Percentiles rank a stretch among this genome's conserved stretches.
phyloP scores from a whole-genome alignment of 2,113 vertebrate genomes.

The Caracal caracal region DNA sequence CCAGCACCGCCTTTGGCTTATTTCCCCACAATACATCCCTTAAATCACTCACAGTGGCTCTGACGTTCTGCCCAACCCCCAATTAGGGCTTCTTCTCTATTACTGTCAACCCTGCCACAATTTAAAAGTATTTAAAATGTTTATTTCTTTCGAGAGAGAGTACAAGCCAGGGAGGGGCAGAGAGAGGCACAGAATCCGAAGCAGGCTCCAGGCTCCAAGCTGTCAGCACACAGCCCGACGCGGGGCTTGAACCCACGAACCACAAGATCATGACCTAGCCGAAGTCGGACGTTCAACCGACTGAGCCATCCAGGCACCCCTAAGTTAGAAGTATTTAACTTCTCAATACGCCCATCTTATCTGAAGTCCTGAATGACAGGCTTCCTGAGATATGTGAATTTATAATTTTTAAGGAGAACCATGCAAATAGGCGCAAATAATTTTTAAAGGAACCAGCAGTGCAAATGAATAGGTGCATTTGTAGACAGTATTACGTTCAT shows the following conservation, averaged over 20 bases:
- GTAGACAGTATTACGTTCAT: neutral
- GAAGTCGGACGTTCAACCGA: too few species aligned
- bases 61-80: neutral
- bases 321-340: neutral
- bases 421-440: constrained; percentile 3
- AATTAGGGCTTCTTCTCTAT: neutral
- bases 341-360: neutral
- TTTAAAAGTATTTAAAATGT: neutral
- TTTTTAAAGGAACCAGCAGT: constrained; percentile 4
- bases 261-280: too few species aligned
- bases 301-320: too few species aligned
- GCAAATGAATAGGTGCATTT: neutral
- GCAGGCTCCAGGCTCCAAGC: too few species aligned
- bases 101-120: neutral
- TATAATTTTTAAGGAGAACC: constrained; percentile 17
- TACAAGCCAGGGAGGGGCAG: too few species aligned
- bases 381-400: neutral
- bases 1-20: neutral
- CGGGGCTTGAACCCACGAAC: too few species aligned
- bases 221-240: too few species aligned
- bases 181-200: too few species aligned
- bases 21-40: neutral
- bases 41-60: neutral
- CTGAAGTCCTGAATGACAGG: neutral
- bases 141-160: too few species aligned